Percentiles rank a stretch among this genome's conserved stretches.
These are phyloP conservation scores for Conus canariensis DNA, from an alignment of 2,888 invertebrate species.

Conservation along the genomic window DNA sequence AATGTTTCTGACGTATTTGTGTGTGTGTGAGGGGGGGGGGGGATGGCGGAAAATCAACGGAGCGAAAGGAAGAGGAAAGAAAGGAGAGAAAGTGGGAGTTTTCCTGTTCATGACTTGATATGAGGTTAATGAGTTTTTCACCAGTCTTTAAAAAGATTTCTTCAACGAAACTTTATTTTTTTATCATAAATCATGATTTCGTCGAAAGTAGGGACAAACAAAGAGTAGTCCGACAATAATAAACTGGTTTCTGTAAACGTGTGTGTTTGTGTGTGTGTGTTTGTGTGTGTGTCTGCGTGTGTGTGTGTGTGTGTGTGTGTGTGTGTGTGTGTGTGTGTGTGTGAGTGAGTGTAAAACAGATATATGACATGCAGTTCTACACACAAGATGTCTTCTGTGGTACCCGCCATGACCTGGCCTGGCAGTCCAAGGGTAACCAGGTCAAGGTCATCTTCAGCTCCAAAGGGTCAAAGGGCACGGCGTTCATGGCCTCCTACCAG, in stretches of 20 bases:
- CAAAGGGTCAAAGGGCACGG: neutral
- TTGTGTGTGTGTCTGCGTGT: constrained; percentile 2
- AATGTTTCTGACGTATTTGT: too few species aligned
- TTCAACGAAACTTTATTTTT: too few species aligned
- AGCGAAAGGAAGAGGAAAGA: too few species aligned
- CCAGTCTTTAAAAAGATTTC: too few species aligned
- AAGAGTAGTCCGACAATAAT: too few species aligned
- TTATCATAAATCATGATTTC: too few species aligned
- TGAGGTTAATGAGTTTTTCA: too few species aligned
- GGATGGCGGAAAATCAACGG: too few species aligned
- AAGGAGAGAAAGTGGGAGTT: too few species aligned
- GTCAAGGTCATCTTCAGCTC: constrained; percentile 40
- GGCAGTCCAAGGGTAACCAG: constrained; percentile 37
- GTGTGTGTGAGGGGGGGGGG: too few species aligned
- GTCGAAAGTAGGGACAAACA: too few species aligned
- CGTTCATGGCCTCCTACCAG: constrained; percentile 34
- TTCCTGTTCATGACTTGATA: too few species aligned
- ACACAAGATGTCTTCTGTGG: constrained; percentile 39
- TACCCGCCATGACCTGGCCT: neutral
- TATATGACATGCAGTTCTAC: constrained; percentile 15
- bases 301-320: neutral
- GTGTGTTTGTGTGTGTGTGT: constrained; percentile 26
- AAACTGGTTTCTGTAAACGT: neutral
- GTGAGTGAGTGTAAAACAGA: neutral
- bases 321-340: constrained; percentile 16